Evolutionary conservation across 2,888 invertebrate species (phyloP), one percentile per base, ranked within the genome.

Genomic region (Escarpia spicata): DNA sequence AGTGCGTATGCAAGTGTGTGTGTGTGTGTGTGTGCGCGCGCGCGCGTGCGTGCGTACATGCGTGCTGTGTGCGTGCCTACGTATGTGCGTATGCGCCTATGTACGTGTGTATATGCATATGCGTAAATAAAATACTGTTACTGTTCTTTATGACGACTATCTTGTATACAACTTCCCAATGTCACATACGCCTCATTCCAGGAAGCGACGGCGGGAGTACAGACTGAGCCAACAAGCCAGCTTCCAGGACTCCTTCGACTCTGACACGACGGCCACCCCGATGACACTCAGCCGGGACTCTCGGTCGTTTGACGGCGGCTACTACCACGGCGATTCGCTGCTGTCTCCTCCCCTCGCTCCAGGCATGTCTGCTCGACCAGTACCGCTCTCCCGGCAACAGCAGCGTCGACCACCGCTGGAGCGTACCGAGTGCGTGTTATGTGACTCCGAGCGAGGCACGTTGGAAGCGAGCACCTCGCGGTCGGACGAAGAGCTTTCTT

Each of bases 131-230:
- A 37, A 37, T 37, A 37, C 37, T 37, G 37, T 37, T 37, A 37
- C 37, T 37, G 52, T 15, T 52, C 52, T 52, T 52, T 6, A 2
- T 45, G 45, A 45, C 45, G 10, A 45, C 6, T 9, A 52, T 52
- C 12, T 9, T 15, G 1, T 26, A 26, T n/a, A 0, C n/a, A 19
- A 2, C 26, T 26, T 15, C 26, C 19, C 75, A 2, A 52, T 52
- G 12, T 52, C 9, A 3, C 52, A 12, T 52, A 52, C 60, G 60
- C 45, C 45, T 52, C 4, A 9, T 75, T 92, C 3, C 93, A 94
- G 94, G 94, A 94, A 94, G 92, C 92, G 92, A 75, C 92, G 94
- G 19, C 92, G 94, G n/a, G 94, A 94, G 12, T 93, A 94, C 60
- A 92, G 93, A 31, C 92, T 94, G 19, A 94, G 93, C 90, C 93